A percentile compares a stretch with the other conserved stretches of the same genome.
Conservation (phyloP, 2,888 invertebrate species). For the Erannis defoliaria region DNA sequence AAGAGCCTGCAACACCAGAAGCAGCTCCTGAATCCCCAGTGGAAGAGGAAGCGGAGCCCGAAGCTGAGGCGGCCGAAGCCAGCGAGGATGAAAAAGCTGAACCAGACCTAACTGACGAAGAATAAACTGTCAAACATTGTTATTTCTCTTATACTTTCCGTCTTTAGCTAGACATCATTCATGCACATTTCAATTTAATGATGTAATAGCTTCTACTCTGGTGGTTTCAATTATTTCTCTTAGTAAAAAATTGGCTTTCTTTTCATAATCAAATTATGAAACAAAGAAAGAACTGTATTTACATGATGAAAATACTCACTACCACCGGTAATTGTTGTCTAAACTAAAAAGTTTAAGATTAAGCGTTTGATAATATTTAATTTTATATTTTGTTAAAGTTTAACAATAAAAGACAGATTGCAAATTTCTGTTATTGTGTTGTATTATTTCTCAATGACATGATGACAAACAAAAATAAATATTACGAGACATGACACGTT, state of each 20-base stretch:
- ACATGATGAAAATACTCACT: conserved; percentile 42
- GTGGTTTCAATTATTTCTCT: conserved; percentile 49
- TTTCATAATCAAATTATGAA: conserved; percentile 75
- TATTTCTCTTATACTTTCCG: conserved; percentile 20
- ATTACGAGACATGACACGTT: too few relatives aligned
- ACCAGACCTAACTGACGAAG: conserved; percentile 84
- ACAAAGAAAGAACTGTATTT: conserved; percentile 62
- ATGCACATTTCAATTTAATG: conserved; percentile 62
- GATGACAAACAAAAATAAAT: background rate
- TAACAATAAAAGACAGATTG: conserved; percentile 84
- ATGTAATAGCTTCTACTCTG: conserved; percentile 63
- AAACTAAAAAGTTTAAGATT: conserved; percentile 68
- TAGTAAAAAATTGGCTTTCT: conserved; percentile 63
- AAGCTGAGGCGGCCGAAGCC: conserved; percentile 67
- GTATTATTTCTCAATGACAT: background rate
- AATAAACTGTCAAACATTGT: conserved; percentile 61
- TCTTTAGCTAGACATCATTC: conserved; percentile 66
- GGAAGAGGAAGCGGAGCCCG: conserved; percentile 56
- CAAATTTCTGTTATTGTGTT: conserved; percentile 47
- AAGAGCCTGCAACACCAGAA: conserved; percentile 81
- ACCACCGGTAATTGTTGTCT: conserved; percentile 69
- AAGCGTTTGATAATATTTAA: conserved; percentile 78
- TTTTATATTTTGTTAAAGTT: conserved; percentile 82
- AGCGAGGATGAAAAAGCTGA: conserved; percentile 82
- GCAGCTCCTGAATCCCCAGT: conserved; percentile 61